A percentile compares a stretch with the other conserved stretches of the same genome.
These are phyloP conservation scores for Drosophila kambysellisi DNA, from an alignment of 2,888 invertebrate species.

Conservation along the genomic window DNA sequence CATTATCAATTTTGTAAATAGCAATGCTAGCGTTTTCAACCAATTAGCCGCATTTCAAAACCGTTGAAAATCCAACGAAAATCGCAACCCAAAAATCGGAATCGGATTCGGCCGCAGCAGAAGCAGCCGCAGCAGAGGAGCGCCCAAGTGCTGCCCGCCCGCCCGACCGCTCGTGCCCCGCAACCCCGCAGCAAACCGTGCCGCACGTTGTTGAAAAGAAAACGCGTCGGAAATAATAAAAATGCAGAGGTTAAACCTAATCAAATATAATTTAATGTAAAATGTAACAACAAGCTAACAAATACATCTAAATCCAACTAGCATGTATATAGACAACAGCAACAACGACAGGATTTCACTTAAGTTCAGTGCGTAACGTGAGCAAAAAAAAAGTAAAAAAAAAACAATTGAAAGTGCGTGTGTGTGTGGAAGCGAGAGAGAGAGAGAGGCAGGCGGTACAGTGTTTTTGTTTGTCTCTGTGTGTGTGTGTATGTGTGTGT, in stretches of 20 bases:
- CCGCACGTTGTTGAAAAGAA: slow-evolving; percentile 58
- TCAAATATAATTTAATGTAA: slow-evolving; percentile 35
- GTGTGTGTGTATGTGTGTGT: slow-evolving; percentile 21
- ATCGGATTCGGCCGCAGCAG: slow-evolving; percentile 26
- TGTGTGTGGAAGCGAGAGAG: not conserved
- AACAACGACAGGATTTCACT: slow-evolving; percentile 33
- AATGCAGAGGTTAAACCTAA: slow-evolving; percentile 48
- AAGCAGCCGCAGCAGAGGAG: slow-evolving; percentile 50
- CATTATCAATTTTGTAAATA: slow-evolving; percentile 44
- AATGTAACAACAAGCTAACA: slow-evolving; percentile 40
- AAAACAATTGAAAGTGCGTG: slow-evolving; percentile 41
- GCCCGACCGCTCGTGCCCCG: slow-evolving; percentile 51
- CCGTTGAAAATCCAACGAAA: slow-evolving; percentile 60
- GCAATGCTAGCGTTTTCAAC: slow-evolving; percentile 44
- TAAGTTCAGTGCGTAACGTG: slow-evolving; percentile 34
- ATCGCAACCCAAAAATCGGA: slow-evolving; percentile 23
- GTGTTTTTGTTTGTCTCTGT: slow-evolving; percentile 33
- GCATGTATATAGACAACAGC: slow-evolving; percentile 29
- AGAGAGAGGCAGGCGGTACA: slow-evolving; percentile 31
- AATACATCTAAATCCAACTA: slow-evolving; percentile 15
- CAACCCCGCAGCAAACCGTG: slow-evolving; percentile 28
- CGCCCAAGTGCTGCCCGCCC: slow-evolving; percentile 54
- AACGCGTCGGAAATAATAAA: slow-evolving; percentile 62
- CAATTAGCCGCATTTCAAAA: slow-evolving; percentile 50
- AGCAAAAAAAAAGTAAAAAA: slow-evolving; percentile 7